phyloP scores from a whole-genome alignment of 2,113 vertebrate species.

The Alouatta palliata region DNA sequence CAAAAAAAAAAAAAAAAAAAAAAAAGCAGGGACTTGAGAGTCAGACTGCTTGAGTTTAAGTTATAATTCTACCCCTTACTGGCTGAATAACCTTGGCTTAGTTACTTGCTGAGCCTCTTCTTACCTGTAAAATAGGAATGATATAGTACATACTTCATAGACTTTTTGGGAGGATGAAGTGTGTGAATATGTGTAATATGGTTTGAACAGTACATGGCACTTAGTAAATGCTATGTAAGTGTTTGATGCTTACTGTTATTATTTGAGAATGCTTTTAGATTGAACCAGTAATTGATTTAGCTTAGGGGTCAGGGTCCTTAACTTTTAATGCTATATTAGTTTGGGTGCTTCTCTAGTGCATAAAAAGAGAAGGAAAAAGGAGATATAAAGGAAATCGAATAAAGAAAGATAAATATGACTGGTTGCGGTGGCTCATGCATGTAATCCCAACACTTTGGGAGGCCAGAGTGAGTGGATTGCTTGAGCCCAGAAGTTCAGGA shows the following conservation, averaged over 20 bases:
- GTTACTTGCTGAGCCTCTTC: constrained; percentile 19
- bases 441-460: too few relatives aligned
- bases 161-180: background rate
- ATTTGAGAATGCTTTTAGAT: constrained; percentile 23
- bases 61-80: background rate
- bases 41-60: background rate
- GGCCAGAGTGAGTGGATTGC: too few relatives aligned
- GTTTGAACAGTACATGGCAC: background rate
- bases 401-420: background rate
- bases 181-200: background rate
- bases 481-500: too few relatives aligned
- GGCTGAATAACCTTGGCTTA: constrained; percentile 1
- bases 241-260: background rate
- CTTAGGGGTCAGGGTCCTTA: background rate
- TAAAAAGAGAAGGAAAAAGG: background rate
- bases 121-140: constrained; percentile 3
- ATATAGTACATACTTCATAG: background rate
- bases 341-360: background rate
- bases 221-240: background rate
- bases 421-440: too few relatives aligned
- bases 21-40: background rate
- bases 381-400: background rate
- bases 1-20: too few relatives aligned
- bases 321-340: background rate
- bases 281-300: background rate